phyloP scores from a whole-genome alignment of 2,888 invertebrate species.

The Nesidiocoris tenuis region DNA sequence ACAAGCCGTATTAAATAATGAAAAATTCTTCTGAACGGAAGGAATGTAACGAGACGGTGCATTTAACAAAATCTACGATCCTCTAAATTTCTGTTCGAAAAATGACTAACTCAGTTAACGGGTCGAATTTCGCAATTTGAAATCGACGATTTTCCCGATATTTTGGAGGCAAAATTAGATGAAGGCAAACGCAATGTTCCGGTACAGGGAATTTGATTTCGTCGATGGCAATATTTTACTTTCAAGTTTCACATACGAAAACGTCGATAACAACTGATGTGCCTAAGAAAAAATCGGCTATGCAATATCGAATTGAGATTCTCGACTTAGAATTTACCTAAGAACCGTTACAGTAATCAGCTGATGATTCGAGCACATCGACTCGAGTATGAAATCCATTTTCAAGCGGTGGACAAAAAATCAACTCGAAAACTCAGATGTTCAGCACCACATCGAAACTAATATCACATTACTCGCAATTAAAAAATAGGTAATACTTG shows the following conservation, averaged over 20 bases:
- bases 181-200: not conserved
- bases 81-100: slow-evolving; percentile 14
- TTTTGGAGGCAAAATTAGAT: not conserved
- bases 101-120: not conserved
- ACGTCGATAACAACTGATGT: not conserved
- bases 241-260: not conserved
- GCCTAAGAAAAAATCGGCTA: too few species aligned
- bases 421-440: not conserved
- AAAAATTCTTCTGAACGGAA: slow-evolving; percentile 6
- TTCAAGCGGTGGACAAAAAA: not conserved
- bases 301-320: not conserved
- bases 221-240: not conserved
- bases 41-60: slow-evolving; percentile 33
- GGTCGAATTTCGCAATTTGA: not conserved
- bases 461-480: slow-evolving; percentile 33
- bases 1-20: slow-evolving; percentile 10
- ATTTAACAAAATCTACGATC: slow-evolving; percentile 19
- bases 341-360: not conserved
- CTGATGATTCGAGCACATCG: not conserved
- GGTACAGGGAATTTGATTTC: not conserved
- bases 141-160: not conserved
- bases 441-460: slow-evolving; percentile 32
- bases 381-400: not conserved
- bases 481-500: slow-evolving; percentile 15
- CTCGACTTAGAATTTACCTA: not conserved